phyloP scores from a whole-genome alignment of 2,888 invertebrate species.

The Drosophila demipolita region DNA sequence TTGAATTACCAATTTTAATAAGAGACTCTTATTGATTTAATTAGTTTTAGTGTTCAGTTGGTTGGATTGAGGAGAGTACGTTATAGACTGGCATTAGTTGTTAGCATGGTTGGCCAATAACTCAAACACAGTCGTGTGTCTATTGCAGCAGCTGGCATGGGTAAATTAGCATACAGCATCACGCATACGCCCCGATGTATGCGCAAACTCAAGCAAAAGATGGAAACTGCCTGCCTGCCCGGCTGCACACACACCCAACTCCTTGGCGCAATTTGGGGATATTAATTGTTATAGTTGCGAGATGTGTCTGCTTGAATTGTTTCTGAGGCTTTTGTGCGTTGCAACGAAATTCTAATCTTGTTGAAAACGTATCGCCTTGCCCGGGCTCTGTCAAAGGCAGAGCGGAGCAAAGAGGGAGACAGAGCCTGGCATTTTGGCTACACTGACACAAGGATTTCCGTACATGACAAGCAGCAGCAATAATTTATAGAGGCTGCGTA shows the following conservation, averaged over 20 bases:
- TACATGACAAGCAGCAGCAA: constrained; percentile 83
- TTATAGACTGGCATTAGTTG: constrained; percentile 19
- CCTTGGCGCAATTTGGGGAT: constrained; percentile 64
- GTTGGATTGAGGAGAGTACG: constrained; percentile 10
- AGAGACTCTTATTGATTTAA: constrained; percentile 20
- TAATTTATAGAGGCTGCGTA: constrained; percentile 82
- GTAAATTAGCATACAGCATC: constrained; percentile 71
- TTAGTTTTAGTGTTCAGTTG: constrained; percentile 16
- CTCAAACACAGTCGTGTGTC: constrained; percentile 57
- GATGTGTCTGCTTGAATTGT: constrained; percentile 79
- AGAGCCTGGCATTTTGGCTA: constrained; percentile 68
- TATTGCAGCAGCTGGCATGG: constrained; percentile 32
- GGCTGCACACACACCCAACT: constrained; percentile 11
- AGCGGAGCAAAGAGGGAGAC: not conserved
- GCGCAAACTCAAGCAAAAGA: constrained; percentile 46
- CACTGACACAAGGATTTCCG: constrained; percentile 83
- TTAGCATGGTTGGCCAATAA: constrained; percentile 54
- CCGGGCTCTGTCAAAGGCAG: constrained; percentile 65
- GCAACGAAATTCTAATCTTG: constrained; percentile 78
- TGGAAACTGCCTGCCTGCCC: constrained; percentile 24
- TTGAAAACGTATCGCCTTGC: constrained; percentile 79
- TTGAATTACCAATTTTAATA: not conserved
- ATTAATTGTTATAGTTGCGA: constrained; percentile 81
- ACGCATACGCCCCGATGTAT: constrained; percentile 69
- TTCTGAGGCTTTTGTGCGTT: constrained; percentile 75